Percentiles rank a stretch among this genome's conserved stretches.
Evolutionary conservation across 2,888 invertebrate species (phyloP).

Genomic region (Therioaphis trifolii): DNA sequence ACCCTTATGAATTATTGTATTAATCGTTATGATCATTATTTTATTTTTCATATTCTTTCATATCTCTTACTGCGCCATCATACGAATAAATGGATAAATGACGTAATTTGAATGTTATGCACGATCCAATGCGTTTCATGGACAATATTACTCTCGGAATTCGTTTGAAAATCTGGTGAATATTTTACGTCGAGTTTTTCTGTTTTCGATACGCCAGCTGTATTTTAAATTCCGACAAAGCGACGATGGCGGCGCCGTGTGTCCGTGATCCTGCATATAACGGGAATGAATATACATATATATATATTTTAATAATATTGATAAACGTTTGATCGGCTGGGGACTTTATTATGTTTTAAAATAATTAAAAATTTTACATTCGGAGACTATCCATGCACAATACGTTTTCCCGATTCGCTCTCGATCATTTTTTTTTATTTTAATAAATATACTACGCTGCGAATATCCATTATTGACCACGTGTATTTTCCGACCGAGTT

Average conservation of each 20-base stretch:
- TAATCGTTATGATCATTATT: no score
- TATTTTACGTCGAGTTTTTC: no score
- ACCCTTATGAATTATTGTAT: no score
- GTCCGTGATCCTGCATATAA: neutral
- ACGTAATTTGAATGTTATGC: no score
- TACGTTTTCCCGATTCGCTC: neutral
- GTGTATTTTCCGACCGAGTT: neutral
- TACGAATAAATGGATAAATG: no score
- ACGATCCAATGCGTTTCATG: no score
- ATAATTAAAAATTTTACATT: slow-evolving; percentile 5
- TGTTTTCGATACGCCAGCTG: neutral
- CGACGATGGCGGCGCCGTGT: neutral
- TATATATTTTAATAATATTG: neutral
- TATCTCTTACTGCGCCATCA: no score
- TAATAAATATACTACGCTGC: neutral
- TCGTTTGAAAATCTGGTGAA: no score
- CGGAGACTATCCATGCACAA: no score
- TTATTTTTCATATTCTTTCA: no score
- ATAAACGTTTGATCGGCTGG: neutral
- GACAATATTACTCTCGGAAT: no score
- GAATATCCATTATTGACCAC: neutral
- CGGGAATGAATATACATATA: neutral
- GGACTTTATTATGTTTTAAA: neutral
- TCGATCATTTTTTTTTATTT: neutral
- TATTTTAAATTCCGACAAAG: neutral